Percentiles rank a stretch among this genome's conserved stretches.
These are phyloP conservation scores for Uromys caudimaculatus DNA, from an alignment of 2,797 vertebrate species.

Conservation along the genomic window DNA sequence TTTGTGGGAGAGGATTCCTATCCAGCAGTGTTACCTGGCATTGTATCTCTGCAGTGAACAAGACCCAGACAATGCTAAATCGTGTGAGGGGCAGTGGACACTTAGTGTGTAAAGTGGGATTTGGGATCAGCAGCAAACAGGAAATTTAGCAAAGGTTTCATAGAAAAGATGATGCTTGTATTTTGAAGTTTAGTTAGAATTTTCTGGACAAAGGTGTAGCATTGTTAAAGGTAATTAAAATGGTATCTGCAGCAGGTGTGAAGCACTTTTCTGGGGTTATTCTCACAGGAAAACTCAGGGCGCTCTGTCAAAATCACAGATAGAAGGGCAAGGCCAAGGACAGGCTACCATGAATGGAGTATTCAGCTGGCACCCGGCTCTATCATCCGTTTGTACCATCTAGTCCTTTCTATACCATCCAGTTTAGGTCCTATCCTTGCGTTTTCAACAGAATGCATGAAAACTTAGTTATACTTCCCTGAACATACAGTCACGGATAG, in stretches of 20 bases:
- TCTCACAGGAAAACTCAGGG: neutral
- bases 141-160: neutral
- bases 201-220: neutral
- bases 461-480: neutral
- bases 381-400: too few relatives aligned
- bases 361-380: too few relatives aligned
- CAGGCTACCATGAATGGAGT: neutral
- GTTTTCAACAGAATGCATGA: neutral
- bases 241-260: neutral
- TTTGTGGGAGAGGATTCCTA: neutral
- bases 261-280: neutral
- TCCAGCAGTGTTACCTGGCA: neutral
- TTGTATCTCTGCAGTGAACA: neutral
- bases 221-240: neutral
- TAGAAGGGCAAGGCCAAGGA: neutral
- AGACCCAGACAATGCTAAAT: neutral
- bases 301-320: neutral
- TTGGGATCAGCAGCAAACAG: neutral
- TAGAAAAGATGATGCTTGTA: neutral
- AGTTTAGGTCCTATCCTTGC: neutral
- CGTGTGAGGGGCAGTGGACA: neutral
- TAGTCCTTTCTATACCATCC: neutral
- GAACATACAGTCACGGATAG: neutral
- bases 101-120: neutral
- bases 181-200: slow-evolving; percentile 33